These are phyloP conservation scores for Petrocephalus microphthalmus DNA, from an alignment of 2,113 vertebrate genomes.

Conservation along the genomic window DNA sequence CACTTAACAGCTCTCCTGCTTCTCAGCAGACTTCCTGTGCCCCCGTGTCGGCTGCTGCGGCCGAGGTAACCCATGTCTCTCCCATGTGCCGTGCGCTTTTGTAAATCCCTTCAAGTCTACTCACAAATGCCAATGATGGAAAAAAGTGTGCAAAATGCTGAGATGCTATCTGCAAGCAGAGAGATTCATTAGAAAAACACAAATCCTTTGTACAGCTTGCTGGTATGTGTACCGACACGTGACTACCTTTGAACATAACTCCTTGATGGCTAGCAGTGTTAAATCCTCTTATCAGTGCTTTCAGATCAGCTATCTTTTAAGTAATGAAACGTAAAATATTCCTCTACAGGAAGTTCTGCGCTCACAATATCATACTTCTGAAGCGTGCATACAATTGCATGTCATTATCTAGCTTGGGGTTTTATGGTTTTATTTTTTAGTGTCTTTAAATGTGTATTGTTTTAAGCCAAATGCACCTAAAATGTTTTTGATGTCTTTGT, in stretches of 20 bases:
- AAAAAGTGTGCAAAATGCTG: neutral
- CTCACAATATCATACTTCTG: neutral
- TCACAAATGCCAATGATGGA: neutral
- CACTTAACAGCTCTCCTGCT: slow-evolving; percentile 4
- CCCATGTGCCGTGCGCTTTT: neutral
- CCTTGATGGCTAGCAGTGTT: neutral
- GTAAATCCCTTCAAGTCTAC: neutral
- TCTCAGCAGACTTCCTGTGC: neutral
- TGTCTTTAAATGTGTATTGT: neutral
- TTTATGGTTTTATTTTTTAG: neutral
- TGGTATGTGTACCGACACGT: neutral
- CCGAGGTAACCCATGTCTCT: neutral
- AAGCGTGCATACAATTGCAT: neutral
- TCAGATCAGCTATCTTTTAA: neutral
- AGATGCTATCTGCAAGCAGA: neutral
- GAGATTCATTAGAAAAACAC: neutral
- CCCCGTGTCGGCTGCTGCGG: neutral
- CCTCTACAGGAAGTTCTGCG: neutral
- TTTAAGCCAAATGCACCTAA: neutral
- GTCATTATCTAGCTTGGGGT: neutral
- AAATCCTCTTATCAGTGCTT: neutral
- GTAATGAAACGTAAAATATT: neutral
- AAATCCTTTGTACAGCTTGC: neutral
- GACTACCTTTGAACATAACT: neutral
- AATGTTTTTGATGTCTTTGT: neutral